phyloP scores from a whole-genome alignment of 2,888 invertebrate genomes.

The Taenaris catops region DNA sequence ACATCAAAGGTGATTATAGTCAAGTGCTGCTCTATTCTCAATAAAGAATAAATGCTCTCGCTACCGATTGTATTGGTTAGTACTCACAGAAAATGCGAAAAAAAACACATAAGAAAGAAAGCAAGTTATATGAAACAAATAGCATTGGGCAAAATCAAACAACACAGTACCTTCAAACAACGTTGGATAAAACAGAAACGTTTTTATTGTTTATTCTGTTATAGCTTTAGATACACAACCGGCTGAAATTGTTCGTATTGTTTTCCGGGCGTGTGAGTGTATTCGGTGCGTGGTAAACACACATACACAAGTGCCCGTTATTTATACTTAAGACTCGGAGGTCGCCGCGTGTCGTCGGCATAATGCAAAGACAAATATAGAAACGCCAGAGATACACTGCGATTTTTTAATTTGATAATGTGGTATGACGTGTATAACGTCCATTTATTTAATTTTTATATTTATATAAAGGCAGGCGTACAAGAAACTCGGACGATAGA shows the following conservation, averaged over 20 bases:
- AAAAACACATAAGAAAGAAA: too few relatives aligned
- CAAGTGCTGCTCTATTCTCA: too few relatives aligned
- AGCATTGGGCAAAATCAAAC: conserved; percentile 3
- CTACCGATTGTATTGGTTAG: too few relatives aligned
- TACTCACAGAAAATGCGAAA: too few relatives aligned
- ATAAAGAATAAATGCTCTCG: too few relatives aligned
- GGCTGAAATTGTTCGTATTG: conserved; percentile 49
- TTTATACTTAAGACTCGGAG: conserved; percentile 57
- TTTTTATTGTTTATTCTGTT: conserved; percentile 21
- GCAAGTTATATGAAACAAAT: not conserved
- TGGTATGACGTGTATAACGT: not conserved
- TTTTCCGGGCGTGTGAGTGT: conserved; percentile 60
- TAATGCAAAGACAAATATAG: conserved; percentile 41
- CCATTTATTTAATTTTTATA: conserved; percentile 6
- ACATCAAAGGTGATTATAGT: too few relatives aligned
- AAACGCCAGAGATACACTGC: conserved; percentile 26
- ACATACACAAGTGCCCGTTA: conserved; percentile 41
- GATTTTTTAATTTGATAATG: conserved; percentile 13
- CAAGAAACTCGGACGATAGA: not conserved
- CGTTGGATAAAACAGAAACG: conserved; percentile 10
- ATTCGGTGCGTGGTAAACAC: conserved; percentile 55
- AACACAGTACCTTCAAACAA: not conserved
- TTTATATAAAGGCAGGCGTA: not conserved
- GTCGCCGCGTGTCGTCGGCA: conserved; percentile 54
- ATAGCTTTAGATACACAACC: conserved; percentile 31